Conservation (phyloP, 30 jellyfish, hydroid and myxozoan genomes). For the Aurelia sp. region DNA sequence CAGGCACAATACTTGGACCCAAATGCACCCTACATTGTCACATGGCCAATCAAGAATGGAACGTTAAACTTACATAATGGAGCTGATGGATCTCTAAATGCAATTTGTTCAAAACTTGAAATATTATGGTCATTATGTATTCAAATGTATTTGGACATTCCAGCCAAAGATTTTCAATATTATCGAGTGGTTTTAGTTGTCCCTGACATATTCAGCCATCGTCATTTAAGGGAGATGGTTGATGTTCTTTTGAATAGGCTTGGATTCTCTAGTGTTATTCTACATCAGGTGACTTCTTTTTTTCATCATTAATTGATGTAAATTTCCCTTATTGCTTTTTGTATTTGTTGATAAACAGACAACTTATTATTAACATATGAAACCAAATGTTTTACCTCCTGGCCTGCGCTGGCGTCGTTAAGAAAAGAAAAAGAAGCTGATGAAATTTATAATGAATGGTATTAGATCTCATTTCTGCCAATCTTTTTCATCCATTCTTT, state of each 20-base stretch:
- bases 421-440: too few species aligned
- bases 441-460: too few species aligned
- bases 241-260: constrained; percentile 80
- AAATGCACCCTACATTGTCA: constrained; percentile 83
- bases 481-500: too few species aligned
- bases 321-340: too few species aligned
- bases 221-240: constrained; percentile 78
- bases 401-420: too few species aligned
- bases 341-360: too few species aligned
- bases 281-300: constrained; percentile 78
- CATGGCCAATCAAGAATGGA: constrained; percentile 94
- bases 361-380: neutral
- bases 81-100: constrained; percentile 89
- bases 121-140: constrained; percentile 93
- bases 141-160: constrained; percentile 92
- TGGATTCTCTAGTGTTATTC: constrained; percentile 88
- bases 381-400: too few species aligned
- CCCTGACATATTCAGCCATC: constrained; percentile 88
- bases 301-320: neutral
- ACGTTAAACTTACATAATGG: constrained; percentile 85
- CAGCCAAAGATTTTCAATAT: constrained; percentile 85
- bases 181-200: constrained; percentile 91
- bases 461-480: too few species aligned
- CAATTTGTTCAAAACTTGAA: constrained; percentile 88
- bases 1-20: constrained; percentile 96